phyloP scores from a whole-genome alignment of 2,888 invertebrate genomes.

The Perizoma affinitatum region DNA sequence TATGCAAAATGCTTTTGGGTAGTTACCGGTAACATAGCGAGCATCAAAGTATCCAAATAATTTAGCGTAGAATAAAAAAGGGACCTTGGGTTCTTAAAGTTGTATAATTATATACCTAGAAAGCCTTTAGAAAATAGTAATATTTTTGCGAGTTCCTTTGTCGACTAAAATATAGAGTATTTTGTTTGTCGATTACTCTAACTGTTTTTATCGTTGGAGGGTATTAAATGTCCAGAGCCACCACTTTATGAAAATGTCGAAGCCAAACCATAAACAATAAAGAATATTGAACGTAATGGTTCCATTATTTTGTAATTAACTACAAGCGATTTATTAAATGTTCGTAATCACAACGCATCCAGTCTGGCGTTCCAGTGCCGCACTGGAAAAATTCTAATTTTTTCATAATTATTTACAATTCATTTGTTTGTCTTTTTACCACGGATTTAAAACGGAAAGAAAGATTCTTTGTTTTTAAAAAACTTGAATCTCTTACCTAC shows the following conservation, averaged over 20 bases:
- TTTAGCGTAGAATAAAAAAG: slow-evolving; percentile 15
- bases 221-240: slow-evolving; percentile 3
- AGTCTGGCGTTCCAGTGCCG: too few species aligned
- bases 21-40: slow-evolving; percentile 22
- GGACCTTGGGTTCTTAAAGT: slow-evolving; percentile 1
- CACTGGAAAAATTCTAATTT: background rate
- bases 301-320: slow-evolving; percentile 27
- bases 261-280: slow-evolving; percentile 18
- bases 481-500: too few species aligned
- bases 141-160: background rate
- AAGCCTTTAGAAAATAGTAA: too few species aligned
- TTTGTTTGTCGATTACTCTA: background rate
- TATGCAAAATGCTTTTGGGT: slow-evolving; percentile 23
- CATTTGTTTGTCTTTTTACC: too few species aligned
- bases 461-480: too few species aligned
- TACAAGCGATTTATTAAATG: slow-evolving; percentile 27
- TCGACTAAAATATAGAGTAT: too few species aligned
- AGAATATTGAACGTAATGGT: slow-evolving; percentile 24
- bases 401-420: slow-evolving; percentile 12
- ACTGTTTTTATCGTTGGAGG: background rate
- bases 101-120: background rate
- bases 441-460: too few species aligned
- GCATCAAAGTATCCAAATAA: slow-evolving; percentile 19
- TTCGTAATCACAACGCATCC: slow-evolving; percentile 3
- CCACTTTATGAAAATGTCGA: slow-evolving; percentile 11